phyloP scores from a whole-genome alignment of 2,888 invertebrate genomes.

The Melanotus villosus region DNA sequence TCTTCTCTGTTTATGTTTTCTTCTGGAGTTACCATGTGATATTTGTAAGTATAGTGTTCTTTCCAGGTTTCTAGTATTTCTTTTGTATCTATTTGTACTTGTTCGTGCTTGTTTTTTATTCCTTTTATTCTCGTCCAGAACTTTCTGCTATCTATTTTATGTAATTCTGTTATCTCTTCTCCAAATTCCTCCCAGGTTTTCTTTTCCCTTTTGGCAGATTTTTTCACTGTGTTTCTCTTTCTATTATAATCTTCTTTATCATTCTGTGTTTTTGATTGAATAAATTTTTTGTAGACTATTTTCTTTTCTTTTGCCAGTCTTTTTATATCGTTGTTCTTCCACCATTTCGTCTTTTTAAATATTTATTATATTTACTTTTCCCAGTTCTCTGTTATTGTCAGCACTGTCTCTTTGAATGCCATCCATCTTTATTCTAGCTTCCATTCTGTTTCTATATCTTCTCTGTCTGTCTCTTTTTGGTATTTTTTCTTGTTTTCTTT shows the following conservation, averaged over 20 bases:
- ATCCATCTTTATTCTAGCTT: constrained; percentile 24
- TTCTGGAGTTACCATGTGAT: too few species aligned
- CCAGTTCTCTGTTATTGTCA: constrained; percentile 7
- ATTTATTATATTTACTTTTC: constrained; percentile 9
- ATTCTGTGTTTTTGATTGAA: constrained; percentile 4
- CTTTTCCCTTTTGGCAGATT: constrained; percentile 4
- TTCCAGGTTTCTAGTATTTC: too few species aligned
- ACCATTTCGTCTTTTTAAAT: constrained; percentile 21
- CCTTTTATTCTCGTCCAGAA: background rate
- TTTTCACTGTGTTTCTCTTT: constrained; percentile 19
- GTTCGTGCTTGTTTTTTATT: too few species aligned
- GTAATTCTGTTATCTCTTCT: constrained; percentile 22
- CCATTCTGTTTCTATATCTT: constrained; percentile 10
- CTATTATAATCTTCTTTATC: constrained; percentile 5
- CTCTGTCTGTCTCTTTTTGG: constrained; percentile 1
- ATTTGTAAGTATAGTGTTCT: too few species aligned
- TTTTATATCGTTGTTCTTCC: constrained; percentile 17
- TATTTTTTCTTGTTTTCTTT: constrained; percentile 10
- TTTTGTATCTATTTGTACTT: too few species aligned
- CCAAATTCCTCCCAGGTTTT: constrained; percentile 9
- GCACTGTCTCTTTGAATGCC: constrained; percentile 9
- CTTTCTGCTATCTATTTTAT: constrained; percentile 12
- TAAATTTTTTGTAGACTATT: constrained; percentile 13
- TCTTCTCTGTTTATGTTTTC: too few species aligned
- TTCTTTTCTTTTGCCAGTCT: constrained; percentile 24